These are phyloP conservation scores for Tragelaphus buxtoni DNA, from an alignment of 2,113 vertebrate genomes.

Conservation along the genomic window DNA sequence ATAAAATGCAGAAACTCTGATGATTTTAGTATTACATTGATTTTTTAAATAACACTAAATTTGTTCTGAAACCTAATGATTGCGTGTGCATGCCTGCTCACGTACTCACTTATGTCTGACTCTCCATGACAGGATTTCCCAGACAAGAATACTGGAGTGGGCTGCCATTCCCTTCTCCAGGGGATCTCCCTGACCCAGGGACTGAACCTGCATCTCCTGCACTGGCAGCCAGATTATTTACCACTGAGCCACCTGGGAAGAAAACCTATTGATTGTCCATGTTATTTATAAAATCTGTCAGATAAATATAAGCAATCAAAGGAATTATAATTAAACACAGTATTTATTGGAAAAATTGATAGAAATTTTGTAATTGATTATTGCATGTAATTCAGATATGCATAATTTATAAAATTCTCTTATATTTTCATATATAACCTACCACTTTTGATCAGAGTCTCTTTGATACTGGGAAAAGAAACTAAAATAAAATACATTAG, in stretches of 20 bases:
- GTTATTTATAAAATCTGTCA: neutral
- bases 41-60: neutral
- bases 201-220: neutral
- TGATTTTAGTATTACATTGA: neutral
- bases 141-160: neutral
- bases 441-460: neutral
- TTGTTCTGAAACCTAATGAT: neutral
- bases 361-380: neutral
- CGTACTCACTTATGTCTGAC: neutral
- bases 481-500: neutral
- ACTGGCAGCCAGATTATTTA: neutral
- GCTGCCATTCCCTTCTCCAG: neutral
- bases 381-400: neutral
- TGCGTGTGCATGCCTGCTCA: neutral
- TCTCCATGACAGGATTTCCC: neutral
- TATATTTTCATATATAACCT: neutral
- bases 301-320: neutral
- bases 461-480: neutral
- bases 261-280: neutral
- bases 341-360: neutral
- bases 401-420: neutral
- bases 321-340: neutral
- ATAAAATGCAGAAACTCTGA: neutral
- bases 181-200: neutral
- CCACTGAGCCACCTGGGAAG: neutral